Conservation (phyloP, 2,888 invertebrate genomes). For the Neria commutata region DNA sequence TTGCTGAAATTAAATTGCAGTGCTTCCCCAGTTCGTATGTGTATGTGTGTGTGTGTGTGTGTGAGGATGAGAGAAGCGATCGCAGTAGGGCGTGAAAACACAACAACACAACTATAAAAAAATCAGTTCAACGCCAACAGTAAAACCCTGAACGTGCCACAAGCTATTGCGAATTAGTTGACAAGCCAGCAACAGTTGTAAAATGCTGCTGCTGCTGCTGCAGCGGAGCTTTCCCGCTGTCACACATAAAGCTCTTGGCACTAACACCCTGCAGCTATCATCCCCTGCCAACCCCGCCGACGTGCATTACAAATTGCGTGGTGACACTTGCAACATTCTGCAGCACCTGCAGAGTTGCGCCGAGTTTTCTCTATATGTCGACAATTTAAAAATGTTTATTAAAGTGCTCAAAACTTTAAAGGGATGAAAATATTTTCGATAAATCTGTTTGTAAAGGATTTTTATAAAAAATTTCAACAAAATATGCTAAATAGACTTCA, state of each 20-base stretch:
- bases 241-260: slow-evolving; percentile 2
- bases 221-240: neutral
- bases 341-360: no score
- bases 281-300: no score
- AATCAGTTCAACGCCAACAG: neutral
- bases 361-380: no score
- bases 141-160: neutral
- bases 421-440: no score
- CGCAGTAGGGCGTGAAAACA: neutral
- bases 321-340: no score
- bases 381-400: no score
- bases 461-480: no score
- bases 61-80: neutral
- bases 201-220: neutral
- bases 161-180: slow-evolving; percentile 1
- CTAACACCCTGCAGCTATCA: neutral
- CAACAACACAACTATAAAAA: neutral
- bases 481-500: no score
- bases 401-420: no score
- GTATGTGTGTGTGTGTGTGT: no score
- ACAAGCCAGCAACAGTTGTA: slow-evolving; percentile 2
- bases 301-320: no score
- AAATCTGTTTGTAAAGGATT: no score
- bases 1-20: slow-evolving; percentile 3
- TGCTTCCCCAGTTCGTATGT: neutral